Percentiles rank a stretch among this genome's conserved stretches.
These are phyloP conservation scores for Saguinus imperator DNA, from an alignment of 2,113 vertebrate genomes.

Conservation along the genomic window DNA sequence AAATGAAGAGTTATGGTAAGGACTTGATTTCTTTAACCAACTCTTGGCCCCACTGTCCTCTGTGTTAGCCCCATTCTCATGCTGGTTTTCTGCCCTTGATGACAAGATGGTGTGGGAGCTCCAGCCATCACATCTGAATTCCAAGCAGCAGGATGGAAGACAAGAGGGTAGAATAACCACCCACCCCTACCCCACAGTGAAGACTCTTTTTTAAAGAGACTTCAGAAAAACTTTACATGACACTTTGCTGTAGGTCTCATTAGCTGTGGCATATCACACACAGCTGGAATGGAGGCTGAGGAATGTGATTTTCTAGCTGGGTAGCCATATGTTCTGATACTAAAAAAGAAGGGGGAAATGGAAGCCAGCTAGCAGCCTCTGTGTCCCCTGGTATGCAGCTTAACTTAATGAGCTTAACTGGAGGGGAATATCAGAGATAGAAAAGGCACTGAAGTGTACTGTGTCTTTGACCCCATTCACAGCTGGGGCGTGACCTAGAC, in stretches of 20 bases:
- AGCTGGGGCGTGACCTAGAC: not conserved
- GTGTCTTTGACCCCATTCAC: not conserved
- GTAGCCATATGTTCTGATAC: not conserved
- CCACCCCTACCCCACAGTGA: not conserved
- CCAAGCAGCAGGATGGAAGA: not conserved
- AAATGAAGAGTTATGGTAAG: not conserved
- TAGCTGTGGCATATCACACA: not conserved
- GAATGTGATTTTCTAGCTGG: not conserved
- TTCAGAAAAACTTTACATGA: not conserved
- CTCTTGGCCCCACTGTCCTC: not conserved
- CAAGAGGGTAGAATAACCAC: not conserved
- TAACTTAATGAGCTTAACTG: not conserved
- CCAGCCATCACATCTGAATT: not conserved
- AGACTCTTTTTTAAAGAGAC: not conserved
- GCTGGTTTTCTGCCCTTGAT: not conserved
- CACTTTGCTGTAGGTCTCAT: not conserved
- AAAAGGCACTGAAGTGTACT: not conserved
- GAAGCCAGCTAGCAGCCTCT: not conserved
- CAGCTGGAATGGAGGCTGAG: not conserved
- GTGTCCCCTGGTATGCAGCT: not conserved
- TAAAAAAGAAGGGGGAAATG: not conserved
- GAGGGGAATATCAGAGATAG: not conserved
- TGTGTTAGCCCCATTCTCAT: not conserved
- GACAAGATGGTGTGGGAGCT: not conserved
- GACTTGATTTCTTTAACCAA: not conserved